These are phyloP conservation scores for Eupithecia dodoneata DNA, from an alignment of 2,888 invertebrate genomes.

Conservation along the genomic window DNA sequence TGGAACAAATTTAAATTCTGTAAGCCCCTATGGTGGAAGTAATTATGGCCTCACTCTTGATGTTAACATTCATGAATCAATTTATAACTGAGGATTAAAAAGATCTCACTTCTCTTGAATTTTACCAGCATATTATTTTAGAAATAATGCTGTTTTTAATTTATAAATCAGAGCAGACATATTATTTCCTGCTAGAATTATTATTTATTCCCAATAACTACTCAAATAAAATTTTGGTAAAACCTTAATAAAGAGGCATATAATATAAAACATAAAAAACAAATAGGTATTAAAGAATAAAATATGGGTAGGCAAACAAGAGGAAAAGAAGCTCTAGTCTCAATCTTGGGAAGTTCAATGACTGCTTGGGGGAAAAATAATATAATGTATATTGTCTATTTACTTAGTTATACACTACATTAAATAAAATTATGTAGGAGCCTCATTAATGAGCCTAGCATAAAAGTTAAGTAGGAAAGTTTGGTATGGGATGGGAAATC, in stretches of 20 bases:
- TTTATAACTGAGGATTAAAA: neutral
- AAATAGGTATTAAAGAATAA: neutral
- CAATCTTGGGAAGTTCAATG: neutral
- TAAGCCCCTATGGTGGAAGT: constrained; percentile 13
- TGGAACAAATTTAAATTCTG: constrained; percentile 13
- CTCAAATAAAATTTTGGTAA: neutral
- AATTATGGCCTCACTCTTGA: constrained; percentile 16
- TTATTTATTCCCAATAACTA: neutral
- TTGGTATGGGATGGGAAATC: neutral
- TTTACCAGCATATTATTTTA: neutral
- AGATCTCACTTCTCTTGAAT: neutral
- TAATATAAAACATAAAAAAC: neutral
- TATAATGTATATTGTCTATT: neutral
- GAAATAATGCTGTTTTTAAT: neutral
- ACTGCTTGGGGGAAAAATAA: neutral
- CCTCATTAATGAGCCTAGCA: neutral
- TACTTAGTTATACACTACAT: neutral
- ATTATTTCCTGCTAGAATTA: neutral
- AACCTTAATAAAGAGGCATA: neutral
- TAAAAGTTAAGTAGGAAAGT: neutral
- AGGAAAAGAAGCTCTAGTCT: neutral
- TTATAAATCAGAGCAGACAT: neutral
- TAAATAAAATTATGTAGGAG: neutral
- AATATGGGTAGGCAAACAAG: neutral
- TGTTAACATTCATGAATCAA: neutral